These are phyloP conservation scores for Eupithecia inturbata DNA, from an alignment of 2,888 invertebrate genomes.

Conservation along the genomic window DNA sequence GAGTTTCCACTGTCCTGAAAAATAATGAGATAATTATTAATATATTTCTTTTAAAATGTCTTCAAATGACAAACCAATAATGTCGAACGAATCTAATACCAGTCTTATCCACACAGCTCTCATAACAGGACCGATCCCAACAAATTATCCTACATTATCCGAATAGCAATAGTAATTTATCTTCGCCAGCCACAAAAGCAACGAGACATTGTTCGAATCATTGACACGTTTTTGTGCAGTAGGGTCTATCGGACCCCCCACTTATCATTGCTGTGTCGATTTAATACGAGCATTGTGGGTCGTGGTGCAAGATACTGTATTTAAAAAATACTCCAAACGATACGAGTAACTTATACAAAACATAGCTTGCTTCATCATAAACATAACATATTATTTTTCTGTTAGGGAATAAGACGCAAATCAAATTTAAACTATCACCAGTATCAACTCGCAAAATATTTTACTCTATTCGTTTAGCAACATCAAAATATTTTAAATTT, in stretches of 20 bases:
- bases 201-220: conserved; percentile 81
- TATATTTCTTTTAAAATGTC: too few species aligned
- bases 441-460: too few species aligned
- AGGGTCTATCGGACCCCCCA: conserved; percentile 73
- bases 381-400: too few species aligned
- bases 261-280: conserved; percentile 72
- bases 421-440: too few species aligned
- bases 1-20: neutral
- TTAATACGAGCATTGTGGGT: conserved; percentile 51
- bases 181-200: conserved; percentile 76
- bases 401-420: too few species aligned
- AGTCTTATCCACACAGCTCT: conserved; percentile 56
- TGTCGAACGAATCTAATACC: too few species aligned
- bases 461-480: too few species aligned
- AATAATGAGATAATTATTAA: too few species aligned
- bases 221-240: conserved; percentile 80
- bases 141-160: conserved; percentile 76
- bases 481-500: too few species aligned
- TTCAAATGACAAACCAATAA: too few species aligned
- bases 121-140: conserved; percentile 62
- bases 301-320: conserved; percentile 34
- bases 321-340: neutral
- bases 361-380: neutral
- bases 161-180: conserved; percentile 77
- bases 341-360: neutral